These are phyloP conservation scores for Ammospiza nelsoni DNA, from an alignment of 2,113 vertebrate genomes.

Conservation along the genomic window DNA sequence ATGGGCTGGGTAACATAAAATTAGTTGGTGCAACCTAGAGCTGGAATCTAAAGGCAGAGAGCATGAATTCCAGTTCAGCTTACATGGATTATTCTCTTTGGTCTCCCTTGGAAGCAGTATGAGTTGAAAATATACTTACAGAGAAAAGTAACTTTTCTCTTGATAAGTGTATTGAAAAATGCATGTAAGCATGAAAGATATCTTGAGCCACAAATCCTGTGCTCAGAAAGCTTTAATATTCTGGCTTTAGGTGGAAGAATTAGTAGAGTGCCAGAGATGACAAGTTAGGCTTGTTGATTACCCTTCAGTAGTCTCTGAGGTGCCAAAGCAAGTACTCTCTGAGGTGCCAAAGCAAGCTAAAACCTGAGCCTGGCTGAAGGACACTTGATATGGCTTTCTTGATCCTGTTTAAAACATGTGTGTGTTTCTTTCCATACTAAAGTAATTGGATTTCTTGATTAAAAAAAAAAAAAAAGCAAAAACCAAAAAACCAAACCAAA, in stretches of 20 bases:
- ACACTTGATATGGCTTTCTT: neutral
- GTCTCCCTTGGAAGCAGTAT: neutral
- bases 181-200: neutral
- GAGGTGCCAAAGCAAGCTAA: neutral
- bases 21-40: neutral
- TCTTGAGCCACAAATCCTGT: neutral
- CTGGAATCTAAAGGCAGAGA: neutral
- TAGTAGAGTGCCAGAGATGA: neutral
- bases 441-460: neutral
- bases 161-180: neutral
- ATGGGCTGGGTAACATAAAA: neutral
- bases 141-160: neutral
- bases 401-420: neutral
- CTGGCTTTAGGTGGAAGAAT: neutral
- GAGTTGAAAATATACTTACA: neutral
- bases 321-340: neutral
- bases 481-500: rapidly evolving
- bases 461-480: neutral
- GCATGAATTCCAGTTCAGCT: neutral
- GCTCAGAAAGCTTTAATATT: neutral
- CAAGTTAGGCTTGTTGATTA: neutral
- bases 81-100: neutral
- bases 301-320: neutral
- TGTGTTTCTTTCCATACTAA: neutral
- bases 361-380: neutral